Conservation (phyloP, 2,797 vertebrate species). For the Xenentodon cancila region DNA sequence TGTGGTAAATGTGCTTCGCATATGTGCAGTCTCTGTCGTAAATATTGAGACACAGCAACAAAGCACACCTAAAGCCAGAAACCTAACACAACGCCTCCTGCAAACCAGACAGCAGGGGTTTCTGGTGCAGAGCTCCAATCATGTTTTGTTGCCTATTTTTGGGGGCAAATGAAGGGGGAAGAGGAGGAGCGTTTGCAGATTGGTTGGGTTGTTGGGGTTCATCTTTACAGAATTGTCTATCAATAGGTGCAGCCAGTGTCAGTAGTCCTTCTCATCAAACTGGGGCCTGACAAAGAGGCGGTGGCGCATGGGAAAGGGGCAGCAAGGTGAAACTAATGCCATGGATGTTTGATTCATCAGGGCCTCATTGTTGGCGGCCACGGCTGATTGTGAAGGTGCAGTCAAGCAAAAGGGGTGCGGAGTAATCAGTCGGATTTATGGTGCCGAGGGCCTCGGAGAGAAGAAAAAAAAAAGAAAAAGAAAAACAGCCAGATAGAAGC, state of each 20-base stretch:
- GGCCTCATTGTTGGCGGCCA: conserved; percentile 94
- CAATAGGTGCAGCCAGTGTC: conserved; percentile 98
- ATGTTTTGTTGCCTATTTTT: conserved; percentile 60
- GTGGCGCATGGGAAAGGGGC: conserved; percentile 93
- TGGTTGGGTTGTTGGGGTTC: conserved; percentile 73
- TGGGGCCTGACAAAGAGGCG: conserved; percentile 88
- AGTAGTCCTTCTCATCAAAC: conserved; percentile 98
- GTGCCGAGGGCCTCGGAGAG: conserved; percentile 75
- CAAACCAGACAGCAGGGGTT: conserved; percentile 48
- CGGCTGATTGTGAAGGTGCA: conserved; percentile 99
- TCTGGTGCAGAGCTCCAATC: conserved; percentile 35
- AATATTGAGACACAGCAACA: conserved; percentile 20
- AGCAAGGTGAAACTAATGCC: conserved; percentile 99
- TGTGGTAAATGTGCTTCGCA: conserved; percentile 1
- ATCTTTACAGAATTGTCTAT: conserved; percentile 96
- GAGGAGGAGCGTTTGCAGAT: conserved; percentile 44
- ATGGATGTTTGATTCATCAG: conserved; percentile 99
- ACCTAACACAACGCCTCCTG: conserved; percentile 46
- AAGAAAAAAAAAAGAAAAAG: conserved; percentile 25
- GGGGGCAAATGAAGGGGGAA: conserved; percentile 38
- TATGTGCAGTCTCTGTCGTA: conserved; percentile 18
- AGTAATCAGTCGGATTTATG: conserved; percentile 99
- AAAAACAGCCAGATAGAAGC: conserved; percentile 45
- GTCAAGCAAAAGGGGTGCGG: conserved; percentile 97
- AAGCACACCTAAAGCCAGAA: background rate